Percentiles rank a stretch among this genome's conserved stretches.
These are phyloP conservation scores for Campoletis raptor DNA, from an alignment of 2,888 invertebrate species.

Conservation along the genomic window DNA sequence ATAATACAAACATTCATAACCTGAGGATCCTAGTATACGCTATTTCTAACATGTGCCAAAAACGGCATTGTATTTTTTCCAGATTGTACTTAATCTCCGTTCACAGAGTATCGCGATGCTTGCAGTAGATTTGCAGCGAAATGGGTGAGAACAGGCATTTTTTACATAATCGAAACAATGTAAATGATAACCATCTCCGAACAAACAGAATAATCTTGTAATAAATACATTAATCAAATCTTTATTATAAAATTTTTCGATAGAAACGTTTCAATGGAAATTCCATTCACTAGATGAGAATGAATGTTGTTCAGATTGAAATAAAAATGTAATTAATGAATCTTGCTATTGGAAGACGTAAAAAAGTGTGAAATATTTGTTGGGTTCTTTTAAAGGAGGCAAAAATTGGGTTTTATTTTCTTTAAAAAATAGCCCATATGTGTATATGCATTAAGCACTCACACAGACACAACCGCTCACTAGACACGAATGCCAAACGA, in stretches of 20 bases:
- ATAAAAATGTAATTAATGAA: background rate
- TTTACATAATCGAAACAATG: background rate
- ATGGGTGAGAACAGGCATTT: background rate
- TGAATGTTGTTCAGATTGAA: background rate
- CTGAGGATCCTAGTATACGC: background rate
- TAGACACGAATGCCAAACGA: slow-evolving; percentile 62
- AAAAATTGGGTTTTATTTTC: background rate
- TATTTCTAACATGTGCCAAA: no score
- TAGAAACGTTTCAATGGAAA: background rate
- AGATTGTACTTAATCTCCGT: background rate
- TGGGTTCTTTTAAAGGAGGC: background rate
- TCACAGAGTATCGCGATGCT: background rate
- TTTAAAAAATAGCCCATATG: background rate
- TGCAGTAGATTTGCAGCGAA: background rate
- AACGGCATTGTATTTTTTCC: background rate
- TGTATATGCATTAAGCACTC: slow-evolving; percentile 4
- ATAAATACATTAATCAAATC: background rate
- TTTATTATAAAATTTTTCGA: background rate
- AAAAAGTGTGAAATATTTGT: background rate
- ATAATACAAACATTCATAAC: background rate
- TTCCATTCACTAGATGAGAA: background rate
- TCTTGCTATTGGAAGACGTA: background rate
- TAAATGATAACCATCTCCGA: background rate
- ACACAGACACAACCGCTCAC: slow-evolving; percentile 26
- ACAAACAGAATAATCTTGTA: background rate